phyloP scores from a whole-genome alignment of 2,113 vertebrate genomes.

The Oxyruncus cristatus region DNA sequence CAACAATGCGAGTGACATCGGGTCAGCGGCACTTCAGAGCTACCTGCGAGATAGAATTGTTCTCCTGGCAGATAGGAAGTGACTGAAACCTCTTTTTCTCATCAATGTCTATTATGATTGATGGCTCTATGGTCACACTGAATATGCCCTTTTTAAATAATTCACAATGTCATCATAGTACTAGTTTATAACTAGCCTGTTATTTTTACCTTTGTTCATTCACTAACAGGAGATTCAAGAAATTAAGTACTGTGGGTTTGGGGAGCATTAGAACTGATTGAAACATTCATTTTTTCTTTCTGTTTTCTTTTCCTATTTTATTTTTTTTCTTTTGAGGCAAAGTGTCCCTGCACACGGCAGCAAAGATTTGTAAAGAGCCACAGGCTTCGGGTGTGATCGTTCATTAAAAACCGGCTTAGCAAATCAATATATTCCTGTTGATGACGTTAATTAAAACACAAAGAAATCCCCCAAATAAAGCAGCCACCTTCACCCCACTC shows the following conservation, averaged over 20 bases:
- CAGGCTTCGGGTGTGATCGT: background rate
- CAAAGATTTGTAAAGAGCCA: background rate
- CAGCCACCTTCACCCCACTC: background rate
- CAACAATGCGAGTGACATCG: slow-evolving; percentile 96
- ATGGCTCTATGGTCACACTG: slow-evolving; percentile 97
- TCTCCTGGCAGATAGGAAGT: slow-evolving; percentile 88
- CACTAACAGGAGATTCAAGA: slow-evolving; percentile 93
- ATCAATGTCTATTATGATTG: slow-evolving; percentile 98
- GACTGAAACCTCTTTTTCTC: slow-evolving; percentile 96
- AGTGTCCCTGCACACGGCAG: background rate
- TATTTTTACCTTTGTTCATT: slow-evolving; percentile 98
- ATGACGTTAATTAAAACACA: slow-evolving; percentile 38
- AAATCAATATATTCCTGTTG: background rate
- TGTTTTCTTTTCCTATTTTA: background rate
- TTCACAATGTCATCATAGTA: slow-evolving; percentile 98
- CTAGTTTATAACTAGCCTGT: slow-evolving; percentile 97
- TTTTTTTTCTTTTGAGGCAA: background rate
- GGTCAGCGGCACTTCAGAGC: slow-evolving; percentile 91
- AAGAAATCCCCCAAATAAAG: background rate
- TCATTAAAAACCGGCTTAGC: background rate
- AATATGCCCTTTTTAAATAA: slow-evolving; percentile 99
- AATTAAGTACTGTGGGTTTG: slow-evolving; percentile 79
- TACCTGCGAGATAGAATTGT: slow-evolving; percentile 98
- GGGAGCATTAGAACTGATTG: slow-evolving; percentile 71
- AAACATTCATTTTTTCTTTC: slow-evolving; percentile 56